phyloP scores from a whole-genome alignment of 2,113 vertebrate genomes.

The Mus spicilegus region DNA sequence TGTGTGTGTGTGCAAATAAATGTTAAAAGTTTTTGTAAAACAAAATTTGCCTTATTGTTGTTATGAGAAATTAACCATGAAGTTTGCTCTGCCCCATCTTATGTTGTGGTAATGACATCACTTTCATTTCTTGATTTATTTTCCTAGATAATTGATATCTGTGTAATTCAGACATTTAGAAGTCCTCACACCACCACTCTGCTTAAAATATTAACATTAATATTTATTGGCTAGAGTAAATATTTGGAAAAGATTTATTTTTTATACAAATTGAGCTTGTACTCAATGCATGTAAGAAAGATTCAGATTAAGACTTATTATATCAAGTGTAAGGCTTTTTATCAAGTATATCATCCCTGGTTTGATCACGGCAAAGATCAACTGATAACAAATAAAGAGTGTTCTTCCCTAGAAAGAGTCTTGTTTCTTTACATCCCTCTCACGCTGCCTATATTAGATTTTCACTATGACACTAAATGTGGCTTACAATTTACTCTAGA shows the following conservation, averaged over 20 bases:
- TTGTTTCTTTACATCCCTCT: neutral
- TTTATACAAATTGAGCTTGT: neutral
- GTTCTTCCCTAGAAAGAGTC: neutral
- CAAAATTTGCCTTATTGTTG: neutral
- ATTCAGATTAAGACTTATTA: neutral
- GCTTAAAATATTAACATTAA: neutral
- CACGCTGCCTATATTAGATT: neutral
- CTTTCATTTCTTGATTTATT: neutral
- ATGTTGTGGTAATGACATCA: neutral
- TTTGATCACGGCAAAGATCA: neutral
- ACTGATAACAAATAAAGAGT: neutral
- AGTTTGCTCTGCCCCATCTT: neutral
- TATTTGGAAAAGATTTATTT: neutral
- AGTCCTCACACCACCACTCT: neutral
- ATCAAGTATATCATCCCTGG: neutral
- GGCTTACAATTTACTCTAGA: neutral
- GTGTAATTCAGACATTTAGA: neutral
- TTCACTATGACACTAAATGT: neutral
- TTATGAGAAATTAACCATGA: neutral
- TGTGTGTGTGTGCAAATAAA: neutral
- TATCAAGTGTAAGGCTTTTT: neutral
- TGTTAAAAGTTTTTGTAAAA: neutral
- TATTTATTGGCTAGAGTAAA: neutral
- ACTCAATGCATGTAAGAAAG: neutral
- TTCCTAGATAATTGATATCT: neutral